Evolutionary conservation across 37 sponge, comb jelly and placozoan species (phyloP), one percentile per base, ranked within the genome.

Genomic region (Amphimedon queenslandica): DNA sequence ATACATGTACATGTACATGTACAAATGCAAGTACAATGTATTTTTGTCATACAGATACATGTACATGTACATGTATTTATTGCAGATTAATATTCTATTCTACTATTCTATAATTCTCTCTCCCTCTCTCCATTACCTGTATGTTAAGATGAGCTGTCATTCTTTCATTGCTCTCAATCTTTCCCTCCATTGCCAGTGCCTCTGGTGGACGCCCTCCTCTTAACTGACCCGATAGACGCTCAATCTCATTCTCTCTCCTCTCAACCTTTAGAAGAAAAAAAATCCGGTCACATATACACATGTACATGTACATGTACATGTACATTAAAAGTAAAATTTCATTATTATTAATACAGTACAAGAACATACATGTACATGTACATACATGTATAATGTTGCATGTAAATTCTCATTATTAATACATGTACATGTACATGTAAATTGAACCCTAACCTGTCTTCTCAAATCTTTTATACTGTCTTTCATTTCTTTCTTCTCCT

Each of bases 91-190:
- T 18, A 37, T 31, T 18, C 42, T 37, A 40, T 18, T 23, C 21
- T 16, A 25, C 66, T 16, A 64, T 16, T 69, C 13, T 69, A 38
- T 16, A 36, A n/a, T 5, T 0, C 0, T 3, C n/a, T n/a, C n/a
- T n/a, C n/a, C n/a, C n/a, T n/a, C n/a, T n/a, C n/a, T n/a, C n/a
- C 37, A 58, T 23, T 42, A 94, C 86, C 89, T 97, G 99, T 4
- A 99, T 81, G 55, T 92, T 99, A 37, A 99, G 83, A 58, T 99
- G 99, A n/a, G 96, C 95, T 37, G 95, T 83, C 74, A 93, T 84
- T 66, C 80, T 81, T 28, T 95, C 99, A 56, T 82, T 86, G 61
- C 70, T 80, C 8, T 84, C 87, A 31, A 77, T 75, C 57, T 86
- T 73, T 18, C 92, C 94, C 55, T 93, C 93, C 23, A 75, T 74